Base-by-base conservation (phyloP, 2,888 invertebrate genomes). In the Ptychoptera albimana region DNA sequence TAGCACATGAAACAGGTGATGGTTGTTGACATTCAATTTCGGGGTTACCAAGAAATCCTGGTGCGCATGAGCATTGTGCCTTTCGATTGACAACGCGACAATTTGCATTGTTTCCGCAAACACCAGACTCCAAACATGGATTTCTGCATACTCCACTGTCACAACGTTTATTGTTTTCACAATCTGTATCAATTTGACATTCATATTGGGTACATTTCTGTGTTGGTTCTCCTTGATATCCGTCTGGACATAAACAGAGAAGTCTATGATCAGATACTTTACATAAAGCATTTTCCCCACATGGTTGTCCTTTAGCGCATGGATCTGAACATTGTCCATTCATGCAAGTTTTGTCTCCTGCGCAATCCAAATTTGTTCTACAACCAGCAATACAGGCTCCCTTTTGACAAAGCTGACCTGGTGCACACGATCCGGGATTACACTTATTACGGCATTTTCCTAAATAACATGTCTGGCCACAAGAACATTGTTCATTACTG, bases 181-280 rank as follows among this genome's bases (percentile, higher is more conserved):
- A 91, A 54, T 89, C 87, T 8, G 73, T 70, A 57, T 86, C 79
- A 41, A 69, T 68, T 44, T 74, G 70, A 54, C 91, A 91, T 65
- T 87, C 85, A 50, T 82, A 79, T 49, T 79, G 73, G 48, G 74
- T 74, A 55, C 88, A 88, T 55, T 77, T 75, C 50, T 74, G 76
- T 46, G 73, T 74, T 1, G 88, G 85, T 57, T 88, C 84, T 1
- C 87, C 87, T 51, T 81, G 81, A 57, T 73, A 85, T 12, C 89
- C 87, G 56, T 85, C 84, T 1, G 87, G 86, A 57, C 92, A 92
- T 46, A 85, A 73, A 58, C 92, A 92, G 4, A 91, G 74, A 38
- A 85, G 80, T 37, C 83, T 74, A 61, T 89, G 91, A 51, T 82
- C 80, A 2, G 80, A 77, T 0, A 84, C 77, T 50, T 77, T 74